phyloP scores from a whole-genome alignment of 1,140 invertebrate species.

The Propsilocerus akamusi region DNA sequence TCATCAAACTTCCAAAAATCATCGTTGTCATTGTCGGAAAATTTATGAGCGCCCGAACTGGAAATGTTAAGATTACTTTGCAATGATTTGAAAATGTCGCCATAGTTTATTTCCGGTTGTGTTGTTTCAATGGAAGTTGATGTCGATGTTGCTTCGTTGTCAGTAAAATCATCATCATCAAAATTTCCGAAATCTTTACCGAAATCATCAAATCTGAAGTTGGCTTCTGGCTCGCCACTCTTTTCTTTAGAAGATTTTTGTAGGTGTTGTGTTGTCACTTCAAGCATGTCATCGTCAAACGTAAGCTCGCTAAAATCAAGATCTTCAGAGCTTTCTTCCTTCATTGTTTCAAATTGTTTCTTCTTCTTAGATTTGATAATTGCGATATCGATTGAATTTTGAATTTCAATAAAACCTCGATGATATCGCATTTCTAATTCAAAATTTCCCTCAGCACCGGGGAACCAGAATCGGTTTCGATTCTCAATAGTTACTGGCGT shows the following conservation, averaged over 20 bases:
- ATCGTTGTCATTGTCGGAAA: neutral
- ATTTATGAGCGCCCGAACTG: neutral
- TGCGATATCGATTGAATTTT: conserved; percentile 40
- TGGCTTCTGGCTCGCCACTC: too few relatives aligned
- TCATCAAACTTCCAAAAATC: neutral
- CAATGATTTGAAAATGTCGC: neutral
- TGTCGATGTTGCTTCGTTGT: neutral
- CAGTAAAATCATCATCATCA: too few relatives aligned
- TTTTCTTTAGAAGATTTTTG: too few relatives aligned
- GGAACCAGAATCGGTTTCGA: conserved; percentile 42
- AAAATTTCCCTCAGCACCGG: conserved; percentile 39
- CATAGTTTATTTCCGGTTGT: neutral
- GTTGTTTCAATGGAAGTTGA: neutral
- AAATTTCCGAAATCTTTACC: neutral
- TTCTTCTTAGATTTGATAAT: conserved; percentile 30
- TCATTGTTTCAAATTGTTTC: conserved; percentile 5
- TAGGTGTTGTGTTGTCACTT: too few relatives aligned
- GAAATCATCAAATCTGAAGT: neutral
- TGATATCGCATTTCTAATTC: conserved; percentile 42
- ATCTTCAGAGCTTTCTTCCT: conserved; percentile 10
- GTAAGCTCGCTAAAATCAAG: neutral
- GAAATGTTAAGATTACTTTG: neutral
- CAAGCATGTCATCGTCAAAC: too few relatives aligned
- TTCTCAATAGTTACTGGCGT: conserved; percentile 36
- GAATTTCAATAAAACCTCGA: conserved; percentile 43